phyloP scores from a whole-genome alignment of 92 coral and sea anemone genomes.

The Epizoanthus rinbou region DNA sequence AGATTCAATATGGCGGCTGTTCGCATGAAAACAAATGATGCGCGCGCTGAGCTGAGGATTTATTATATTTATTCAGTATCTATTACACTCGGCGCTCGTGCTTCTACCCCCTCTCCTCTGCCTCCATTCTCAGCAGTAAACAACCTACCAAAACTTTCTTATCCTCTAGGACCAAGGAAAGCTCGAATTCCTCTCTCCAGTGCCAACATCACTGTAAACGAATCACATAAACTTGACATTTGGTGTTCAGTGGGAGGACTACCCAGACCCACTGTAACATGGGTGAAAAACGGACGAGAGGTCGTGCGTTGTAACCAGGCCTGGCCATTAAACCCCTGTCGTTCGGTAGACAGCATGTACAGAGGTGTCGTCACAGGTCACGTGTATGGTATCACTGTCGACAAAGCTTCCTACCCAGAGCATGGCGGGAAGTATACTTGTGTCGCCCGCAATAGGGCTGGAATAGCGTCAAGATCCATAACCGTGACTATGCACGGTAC shows the following conservation, averaged over 20 bases:
- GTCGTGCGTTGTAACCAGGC: conserved; percentile 17
- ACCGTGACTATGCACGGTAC: conserved; percentile 31
- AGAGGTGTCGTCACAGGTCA: conserved; percentile 30
- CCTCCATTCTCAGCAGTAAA: neutral
- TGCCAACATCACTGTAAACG: conserved; percentile 32
- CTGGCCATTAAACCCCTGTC: conserved; percentile 30
- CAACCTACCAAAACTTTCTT: neutral
- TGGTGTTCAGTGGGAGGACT: conserved; percentile 69
- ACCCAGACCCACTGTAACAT: conserved; percentile 70
- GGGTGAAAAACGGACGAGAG: conserved; percentile 57
- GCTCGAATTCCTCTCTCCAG: conserved; percentile 14
- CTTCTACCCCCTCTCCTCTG: neutral
- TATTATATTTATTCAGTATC: too few species aligned
- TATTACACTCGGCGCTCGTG: too few species aligned
- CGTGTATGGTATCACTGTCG: conserved; percentile 22
- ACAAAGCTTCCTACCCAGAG: conserved; percentile 17
- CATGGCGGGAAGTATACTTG: conserved; percentile 75
- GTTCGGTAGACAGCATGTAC: neutral
- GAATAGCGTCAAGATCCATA: conserved; percentile 53
- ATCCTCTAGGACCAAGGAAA: conserved; percentile 21
- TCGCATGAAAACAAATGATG: too few species aligned
- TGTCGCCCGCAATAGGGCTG: conserved; percentile 63
- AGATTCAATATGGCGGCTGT: too few species aligned
- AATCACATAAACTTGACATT: conserved; percentile 46
- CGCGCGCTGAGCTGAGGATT: too few species aligned